Evolutionary conservation across 2,888 invertebrate genomes (phyloP), one percentile per base, ranked within the genome.

Genomic region (Tuberolachnus salignus): DNA sequence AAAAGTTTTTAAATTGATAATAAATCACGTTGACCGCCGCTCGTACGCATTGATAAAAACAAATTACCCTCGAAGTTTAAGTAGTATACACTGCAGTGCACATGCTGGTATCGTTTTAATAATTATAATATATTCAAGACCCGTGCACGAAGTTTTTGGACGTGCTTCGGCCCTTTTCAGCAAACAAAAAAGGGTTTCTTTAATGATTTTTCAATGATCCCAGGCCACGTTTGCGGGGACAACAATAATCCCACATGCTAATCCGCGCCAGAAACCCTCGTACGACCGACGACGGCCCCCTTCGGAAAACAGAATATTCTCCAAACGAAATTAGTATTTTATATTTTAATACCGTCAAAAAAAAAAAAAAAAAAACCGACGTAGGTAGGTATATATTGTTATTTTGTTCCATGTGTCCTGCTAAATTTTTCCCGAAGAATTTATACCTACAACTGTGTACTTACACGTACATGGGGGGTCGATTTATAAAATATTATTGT

Each of bases 121-220:
- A 53, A 19, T 49, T 23, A 34, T 51, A 53, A 53, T 53, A 11
- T 61, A 72, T 72, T 61, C 72, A 49, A 51, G 49, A 59, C 61
- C 49, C 34, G 71, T 10, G 49, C 19, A 26, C 26, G 26, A 16
- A 26, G 49, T 57, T 57, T 57, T 57, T 1, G 57, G 70, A 57
- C 46, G 59, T 26, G 72, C 42, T 67, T 49, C 13, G n/a, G 34
- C 44, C 16, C 53, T 51, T 53, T 63, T 55, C 53, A 19, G 44
- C 74, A 64, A 75, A 75, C 44, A 66, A 66, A 70, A 72, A 75
- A 67, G 75, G 75, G 66, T 26, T 75, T 66, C 57, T 66, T 66
- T 66, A 75, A 75, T 75, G 57, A 75, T 75, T 75, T 75, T 53
- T 66, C 75, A 67, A 75, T 67, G 53, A 75, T 67, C 57, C 53